Base-by-base conservation (phyloP, 1,140 invertebrate genomes). In the Bombus picipes region DNA sequence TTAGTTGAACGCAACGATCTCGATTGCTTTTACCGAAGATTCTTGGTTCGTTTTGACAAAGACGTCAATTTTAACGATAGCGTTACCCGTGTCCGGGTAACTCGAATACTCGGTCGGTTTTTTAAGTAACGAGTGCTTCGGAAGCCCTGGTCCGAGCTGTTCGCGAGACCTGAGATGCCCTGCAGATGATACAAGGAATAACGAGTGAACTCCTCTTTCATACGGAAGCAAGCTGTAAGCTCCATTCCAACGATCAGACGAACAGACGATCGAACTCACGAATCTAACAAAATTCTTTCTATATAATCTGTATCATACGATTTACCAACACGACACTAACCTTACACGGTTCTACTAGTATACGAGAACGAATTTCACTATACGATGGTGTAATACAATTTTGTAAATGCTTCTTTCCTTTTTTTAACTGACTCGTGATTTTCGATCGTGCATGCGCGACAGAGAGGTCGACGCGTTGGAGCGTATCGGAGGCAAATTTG, bases 81-180 rank as follows among this genome's bases (percentile, higher is more conserved):
- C 0, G 22, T 80, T 53, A 25, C 28, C 25, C 15, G 25, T 43
- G 25, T 25, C 13, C 32, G 41, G 47, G 5, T 53, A 53, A 9
- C 12, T 25, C 53, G 37, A 41, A 57, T 62, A 59, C 43, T 66
- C 41, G 28, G 15, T 62, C 37, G 10, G 39, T 41, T 37, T 57
- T 9, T 34, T 13, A 12, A 68, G 39, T 12, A 59, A 25, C 15
- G 32, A 57, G 71, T 79, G 84, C n/a, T 53, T 81, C 37, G 62
- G 39, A 89, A 89, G 37, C 75, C 57, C 57, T 57, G 68, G 41
- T 71, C 41, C 77, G 57, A 89, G 62, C 28, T 82, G 74, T 59
- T 39, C 66, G 84, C 76, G 85, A 90, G 70, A 90, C 79, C 70
- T 87, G 89, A 85, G 86, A 81, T 82, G 62, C 62, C 37, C 85